A percentile compares a stretch with the other conserved stretches of the same genome.
phyloP scores from a whole-genome alignment of 2,797 vertebrate species.

The Bovichtus variegatus region DNA sequence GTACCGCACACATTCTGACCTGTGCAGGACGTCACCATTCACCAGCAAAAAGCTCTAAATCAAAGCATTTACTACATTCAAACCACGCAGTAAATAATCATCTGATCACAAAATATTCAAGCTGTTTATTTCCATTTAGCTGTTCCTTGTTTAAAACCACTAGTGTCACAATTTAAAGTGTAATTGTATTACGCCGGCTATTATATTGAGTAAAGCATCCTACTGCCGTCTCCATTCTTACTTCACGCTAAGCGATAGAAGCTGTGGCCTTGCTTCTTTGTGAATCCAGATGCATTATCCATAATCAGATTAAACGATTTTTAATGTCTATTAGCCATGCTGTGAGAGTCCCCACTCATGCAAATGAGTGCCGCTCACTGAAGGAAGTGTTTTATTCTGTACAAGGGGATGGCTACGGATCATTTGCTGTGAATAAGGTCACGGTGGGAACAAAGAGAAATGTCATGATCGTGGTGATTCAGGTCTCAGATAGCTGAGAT shows the following conservation, averaged over 20 bases:
- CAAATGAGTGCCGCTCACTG: conserved; percentile 36
- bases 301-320: conserved; percentile 58
- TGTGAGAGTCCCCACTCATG: conserved; percentile 48
- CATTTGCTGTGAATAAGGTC: conserved; percentile 55
- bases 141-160: conserved; percentile 15
- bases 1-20: neutral
- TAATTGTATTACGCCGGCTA: neutral
- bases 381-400: conserved; percentile 36
- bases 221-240: conserved; percentile 18
- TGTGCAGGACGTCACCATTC: neutral
- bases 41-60: neutral
- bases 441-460: conserved; percentile 42
- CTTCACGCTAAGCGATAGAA: conserved; percentile 3
- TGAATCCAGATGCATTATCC: conserved; percentile 40
- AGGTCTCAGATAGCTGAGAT: conserved; percentile 37
- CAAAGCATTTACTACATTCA: neutral
- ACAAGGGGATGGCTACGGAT: conserved; percentile 32
- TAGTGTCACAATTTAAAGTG: conserved; percentile 22
- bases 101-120: conserved; percentile 14
- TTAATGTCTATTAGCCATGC: conserved; percentile 54
- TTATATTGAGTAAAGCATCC: conserved; percentile 19
- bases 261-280: conserved; percentile 17
- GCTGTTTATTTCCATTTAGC: conserved; percentile 5
- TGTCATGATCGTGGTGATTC: conserved; percentile 25
- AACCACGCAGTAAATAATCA: neutral